Evolutionary conservation across 2,888 invertebrate species (phyloP).

Genomic region (Dicyrtomina minuta): DNA sequence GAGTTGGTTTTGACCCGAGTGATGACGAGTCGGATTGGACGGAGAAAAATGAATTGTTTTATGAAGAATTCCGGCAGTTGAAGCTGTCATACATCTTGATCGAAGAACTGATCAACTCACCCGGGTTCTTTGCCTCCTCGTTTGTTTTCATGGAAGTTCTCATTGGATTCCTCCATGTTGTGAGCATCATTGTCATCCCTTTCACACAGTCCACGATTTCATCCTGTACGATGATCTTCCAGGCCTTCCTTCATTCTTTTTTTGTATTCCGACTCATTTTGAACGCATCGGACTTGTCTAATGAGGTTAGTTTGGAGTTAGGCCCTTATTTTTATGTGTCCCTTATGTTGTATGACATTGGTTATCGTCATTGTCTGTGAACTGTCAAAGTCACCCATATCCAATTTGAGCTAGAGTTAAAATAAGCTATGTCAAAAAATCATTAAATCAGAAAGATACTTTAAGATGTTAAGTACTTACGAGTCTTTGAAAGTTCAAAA

Average conservation of each 20-base stretch:
- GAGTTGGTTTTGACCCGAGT: neutral
- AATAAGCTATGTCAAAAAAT: too few relatives aligned
- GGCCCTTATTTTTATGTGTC: too few relatives aligned
- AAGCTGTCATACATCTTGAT: neutral
- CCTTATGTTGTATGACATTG: too few relatives aligned
- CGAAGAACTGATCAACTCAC: neutral
- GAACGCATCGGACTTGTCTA: neutral
- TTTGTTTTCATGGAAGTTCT: neutral
- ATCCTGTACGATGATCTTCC: neutral
- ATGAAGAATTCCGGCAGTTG: neutral
- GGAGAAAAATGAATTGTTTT: neutral
- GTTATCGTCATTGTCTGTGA: too few relatives aligned
- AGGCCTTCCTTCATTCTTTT: neutral
- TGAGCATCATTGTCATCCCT: neutral
- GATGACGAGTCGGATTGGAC: neutral
- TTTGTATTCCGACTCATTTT: constrained; percentile 1
- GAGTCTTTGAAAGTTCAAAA: too few relatives aligned
- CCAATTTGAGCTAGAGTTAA: too few relatives aligned
- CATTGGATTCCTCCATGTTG: neutral
- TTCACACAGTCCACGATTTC: neutral
- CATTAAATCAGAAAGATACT: too few relatives aligned
- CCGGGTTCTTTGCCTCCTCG: neutral
- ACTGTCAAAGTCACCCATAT: too few relatives aligned
- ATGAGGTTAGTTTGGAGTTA: neutral
- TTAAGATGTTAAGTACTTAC: too few relatives aligned